Evolutionary conservation across 2,797 vertebrate genomes (phyloP), one percentile per base, ranked within the genome.

Genomic region (Sparidentex hasta): DNA sequence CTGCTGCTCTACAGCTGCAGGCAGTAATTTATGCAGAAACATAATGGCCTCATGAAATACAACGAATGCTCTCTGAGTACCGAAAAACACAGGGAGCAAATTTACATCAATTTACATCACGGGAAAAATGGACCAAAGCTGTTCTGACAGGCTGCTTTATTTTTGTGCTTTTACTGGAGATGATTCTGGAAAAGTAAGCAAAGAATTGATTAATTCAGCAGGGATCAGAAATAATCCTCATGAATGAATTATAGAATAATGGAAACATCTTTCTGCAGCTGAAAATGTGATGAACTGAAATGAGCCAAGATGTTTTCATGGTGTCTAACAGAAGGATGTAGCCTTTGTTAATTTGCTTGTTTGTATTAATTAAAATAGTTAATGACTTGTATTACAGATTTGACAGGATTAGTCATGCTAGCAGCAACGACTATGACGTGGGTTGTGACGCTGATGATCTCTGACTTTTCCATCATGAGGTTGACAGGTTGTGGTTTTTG

Each of bases 1-100:
- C 70, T 71, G 82, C 70, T 80, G 84, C 76, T 85, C 63, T 38
- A 43, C 81, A 77, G 82, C 84, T 88, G 78, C 77, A 84, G 76
- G 38, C 74, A 52, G 47, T 76, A 73, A 88, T 73, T 84, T 79
- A 84, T 80, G 52, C 74, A 65, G 0, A 75, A 80, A 73, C 72
- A 87, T 77, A 87, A 87, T 74, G 55, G 69, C 48, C 71, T 78
- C 51, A 20, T 81, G 78, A 81, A 84, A 77, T 48, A 66, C 76
- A 65, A 5, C 7, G 57, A 73, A 78, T 77, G 52, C 74, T 70
- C 77, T 43, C 52, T 0, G 51, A 80, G 74, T 59, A 54, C 52
- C 50, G 29, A 51, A 70, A 65, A 81, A 50, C 69, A 78, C 43
- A 17, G 20, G 50, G 57, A 70, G 54, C 2, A 41, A 23, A 85